phyloP scores from a whole-genome alignment of 2,113 vertebrate genomes.

The Prolemur simus region DNA sequence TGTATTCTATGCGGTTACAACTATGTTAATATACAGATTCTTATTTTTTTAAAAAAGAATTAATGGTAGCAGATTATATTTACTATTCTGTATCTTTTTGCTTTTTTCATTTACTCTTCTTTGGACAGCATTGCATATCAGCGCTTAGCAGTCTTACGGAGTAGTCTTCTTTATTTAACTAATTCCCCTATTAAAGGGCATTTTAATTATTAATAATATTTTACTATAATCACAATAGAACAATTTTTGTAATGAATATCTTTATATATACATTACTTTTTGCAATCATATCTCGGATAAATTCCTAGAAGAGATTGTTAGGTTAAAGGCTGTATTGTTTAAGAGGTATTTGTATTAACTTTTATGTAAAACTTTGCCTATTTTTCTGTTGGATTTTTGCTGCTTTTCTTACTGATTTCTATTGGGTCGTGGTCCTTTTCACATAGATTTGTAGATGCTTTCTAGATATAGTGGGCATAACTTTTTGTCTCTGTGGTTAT shows the following conservation, averaged over 20 bases:
- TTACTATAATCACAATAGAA: neutral
- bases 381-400: neutral
- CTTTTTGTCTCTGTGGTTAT: neutral
- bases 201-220: neutral
- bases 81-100: neutral
- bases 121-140: neutral
- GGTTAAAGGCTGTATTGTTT: neutral
- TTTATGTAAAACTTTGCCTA: neutral
- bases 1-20: neutral
- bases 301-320: neutral
- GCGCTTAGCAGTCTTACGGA: neutral
- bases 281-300: neutral
- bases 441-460: neutral
- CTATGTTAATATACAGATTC: neutral
- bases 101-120: slow-evolving; percentile 24
- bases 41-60: neutral
- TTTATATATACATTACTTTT: neutral
- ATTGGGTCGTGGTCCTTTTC: neutral
- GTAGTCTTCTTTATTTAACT: neutral
- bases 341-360: neutral
- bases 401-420: neutral
- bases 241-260: neutral
- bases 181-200: neutral
- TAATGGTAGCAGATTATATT: neutral
- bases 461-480: neutral